Base-by-base conservation (phyloP, 2,888 invertebrate species). In the Notodonta ziczac region DNA sequence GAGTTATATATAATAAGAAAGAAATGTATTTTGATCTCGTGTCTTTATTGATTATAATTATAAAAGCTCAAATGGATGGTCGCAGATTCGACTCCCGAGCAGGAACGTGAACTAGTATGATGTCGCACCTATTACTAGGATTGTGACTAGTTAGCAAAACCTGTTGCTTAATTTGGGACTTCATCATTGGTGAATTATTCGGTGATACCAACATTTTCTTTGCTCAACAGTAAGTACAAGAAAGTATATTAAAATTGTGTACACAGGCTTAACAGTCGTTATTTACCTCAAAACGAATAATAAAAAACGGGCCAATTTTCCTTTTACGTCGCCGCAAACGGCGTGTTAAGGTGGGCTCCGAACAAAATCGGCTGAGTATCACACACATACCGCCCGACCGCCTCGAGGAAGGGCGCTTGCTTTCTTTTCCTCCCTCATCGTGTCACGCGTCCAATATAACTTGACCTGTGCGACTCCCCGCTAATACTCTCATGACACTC, bases 391-490 rank as follows among this genome's bases (percentile, higher is more conserved):
- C 82, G 78, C 72, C 76, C 82, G 82, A 85, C 81, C 78, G 90
- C 89, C 91, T 84, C 80, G 82, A 91, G 91, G 81, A 89, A 91
- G 81, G 89, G 91, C 88, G 85, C 86, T 88, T 86, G 83, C 87
- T 88, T 87, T 81, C 82, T 82, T 80, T 76, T 67, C 80, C 86
- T 82, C 90, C 89, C 88, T 76, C 81, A 85, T 82, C 84, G 78
- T 70, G 73, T 80, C 86, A 86, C 82, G 81, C 78, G 85, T 82
- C 91, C 87, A 89, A 50, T 67, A 58, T 77, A 80, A 59, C 59
- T 65, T 73, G 89, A 81, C 74, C 87, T 75, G 68, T 72, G 70
- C 68, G 59, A 73, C 56, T 65, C 59, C 58, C 62, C 63, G 61
- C 63, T 63, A 65, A 65, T 59, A 46, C 78, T 60, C 72, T 62